Base-by-base conservation (phyloP, 2,113 vertebrate species). In the Aphyosemion australe region DNA sequence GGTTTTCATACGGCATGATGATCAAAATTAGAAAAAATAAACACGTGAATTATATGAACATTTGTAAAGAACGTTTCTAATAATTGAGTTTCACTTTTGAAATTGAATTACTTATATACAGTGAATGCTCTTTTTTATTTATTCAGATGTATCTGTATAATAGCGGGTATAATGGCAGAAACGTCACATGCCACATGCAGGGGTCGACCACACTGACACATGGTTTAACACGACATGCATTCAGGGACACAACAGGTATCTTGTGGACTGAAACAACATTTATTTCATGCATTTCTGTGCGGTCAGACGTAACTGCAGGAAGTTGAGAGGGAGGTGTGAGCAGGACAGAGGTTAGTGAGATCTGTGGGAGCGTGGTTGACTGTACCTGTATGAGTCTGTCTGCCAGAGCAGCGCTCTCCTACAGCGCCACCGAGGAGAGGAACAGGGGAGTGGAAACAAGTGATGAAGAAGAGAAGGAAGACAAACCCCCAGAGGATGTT, bases 351-450 rank as follows among this genome's bases (percentile, higher is more conserved):
- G 61, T 70, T 31, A 72, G 76, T 8, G 1, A 73, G 55, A 49
- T 61, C 60, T 61, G 62, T 45, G 31, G 46, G 80, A 65, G 76
- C 64, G 60, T 67, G 69, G 61, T 81, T 74, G 9, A 70, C 93
- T 79, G 86, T 98, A 98, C 96, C 96, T 98, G 96, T 87, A 98
- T 98, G 87, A 98, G 94, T 87, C 95, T 96, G 93, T 98, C 96
- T 92, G 96, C 96, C 90, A 98, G 92, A 92, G 96, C 95, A 82
- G 96, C 96, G 78, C 95, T 98, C 91, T 98, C 96, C 96, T 98
- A 93, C 84, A 91, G 78, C 39, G 75, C 75, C 77, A 78, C 43
- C 49, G 55, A 69, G 77, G 58, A 65, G 61, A 77, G 69, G 69
- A 81, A 76, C 59, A 70, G 73, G 61, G 78, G 55, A 61, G 69